phyloP scores from a whole-genome alignment of 2,888 invertebrate genomes.

The Neoscelio sp. region DNA sequence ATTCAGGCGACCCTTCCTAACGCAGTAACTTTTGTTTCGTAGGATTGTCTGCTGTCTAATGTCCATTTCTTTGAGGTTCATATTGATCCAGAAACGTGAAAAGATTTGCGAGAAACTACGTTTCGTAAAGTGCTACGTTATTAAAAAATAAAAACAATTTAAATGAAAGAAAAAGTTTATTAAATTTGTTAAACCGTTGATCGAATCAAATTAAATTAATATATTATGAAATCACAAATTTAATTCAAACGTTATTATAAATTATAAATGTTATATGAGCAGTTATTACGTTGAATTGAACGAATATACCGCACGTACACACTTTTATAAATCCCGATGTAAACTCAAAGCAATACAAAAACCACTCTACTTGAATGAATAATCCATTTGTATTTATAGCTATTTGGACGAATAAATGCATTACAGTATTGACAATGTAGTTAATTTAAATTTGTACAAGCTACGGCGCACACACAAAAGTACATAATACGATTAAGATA shows the following conservation, averaged over 20 bases:
- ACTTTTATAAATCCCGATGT: slow-evolving; percentile 6
- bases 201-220: slow-evolving; percentile 7
- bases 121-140: too few relatives aligned
- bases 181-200: slow-evolving; percentile 13
- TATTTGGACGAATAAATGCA: too few relatives aligned
- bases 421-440: slow-evolving; percentile 46
- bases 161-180: too few relatives aligned
- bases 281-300: neutral
- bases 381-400: slow-evolving; percentile 37
- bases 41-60: neutral
- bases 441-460: slow-evolving; percentile 41
- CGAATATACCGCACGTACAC: too few relatives aligned
- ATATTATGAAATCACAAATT: neutral
- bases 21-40: slow-evolving; percentile 34
- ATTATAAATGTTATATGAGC: neutral
- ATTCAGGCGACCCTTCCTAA: slow-evolving; percentile 53
- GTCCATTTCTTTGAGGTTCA: slow-evolving; percentile 29
- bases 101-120: slow-evolving; percentile 45
- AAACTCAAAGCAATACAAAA: slow-evolving; percentile 21
- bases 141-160: too few relatives aligned
- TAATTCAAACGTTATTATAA: slow-evolving; percentile 15
- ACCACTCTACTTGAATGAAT: slow-evolving; percentile 25
- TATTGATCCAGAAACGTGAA: neutral
- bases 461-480: slow-evolving; percentile 16
- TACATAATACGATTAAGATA: slow-evolving; percentile 43